phyloP scores from a whole-genome alignment of 2,797 vertebrate genomes.

The Epinephelus malabaricus region DNA sequence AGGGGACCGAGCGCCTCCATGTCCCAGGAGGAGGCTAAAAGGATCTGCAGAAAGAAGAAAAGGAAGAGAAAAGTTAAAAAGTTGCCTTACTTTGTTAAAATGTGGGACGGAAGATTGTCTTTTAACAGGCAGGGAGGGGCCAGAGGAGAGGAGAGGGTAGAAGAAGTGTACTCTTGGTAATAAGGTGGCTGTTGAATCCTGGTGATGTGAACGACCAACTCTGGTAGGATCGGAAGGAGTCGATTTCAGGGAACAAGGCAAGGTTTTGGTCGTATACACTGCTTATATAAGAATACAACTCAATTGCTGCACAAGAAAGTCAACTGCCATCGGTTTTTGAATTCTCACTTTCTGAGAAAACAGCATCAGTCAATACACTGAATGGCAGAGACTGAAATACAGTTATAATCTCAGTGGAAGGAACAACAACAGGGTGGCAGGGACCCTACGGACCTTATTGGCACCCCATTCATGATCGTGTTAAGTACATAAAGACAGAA shows the following conservation, averaged over 20 bases:
- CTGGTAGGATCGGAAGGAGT: not conserved
- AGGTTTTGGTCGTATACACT: not conserved
- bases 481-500: not conserved
- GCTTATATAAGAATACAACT: not conserved
- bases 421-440: not conserved
- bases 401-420: not conserved
- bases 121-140: slow-evolving; percentile 18
- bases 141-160: not conserved
- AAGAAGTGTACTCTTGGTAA: slow-evolving; percentile 15
- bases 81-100: slow-evolving; percentile 44
- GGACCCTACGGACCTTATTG: not conserved
- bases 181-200: not conserved
- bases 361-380: not conserved
- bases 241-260: not conserved
- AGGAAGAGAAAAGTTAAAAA: slow-evolving; percentile 45
- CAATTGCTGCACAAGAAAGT: not conserved
- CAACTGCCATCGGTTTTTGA: not conserved
- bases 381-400: not conserved
- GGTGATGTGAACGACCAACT: not conserved
- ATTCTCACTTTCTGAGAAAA: not conserved
- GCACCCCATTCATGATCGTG: not conserved
- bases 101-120: slow-evolving; percentile 45
- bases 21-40: slow-evolving; percentile 70
- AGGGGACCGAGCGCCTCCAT: slow-evolving; percentile 45
- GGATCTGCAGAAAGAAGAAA: slow-evolving; percentile 52